A percentile compares a stretch with the other conserved stretches of the same genome.
Evolutionary conservation across 2,888 invertebrate genomes (phyloP).

Genomic region (Petrolisthes manimaculis): DNA sequence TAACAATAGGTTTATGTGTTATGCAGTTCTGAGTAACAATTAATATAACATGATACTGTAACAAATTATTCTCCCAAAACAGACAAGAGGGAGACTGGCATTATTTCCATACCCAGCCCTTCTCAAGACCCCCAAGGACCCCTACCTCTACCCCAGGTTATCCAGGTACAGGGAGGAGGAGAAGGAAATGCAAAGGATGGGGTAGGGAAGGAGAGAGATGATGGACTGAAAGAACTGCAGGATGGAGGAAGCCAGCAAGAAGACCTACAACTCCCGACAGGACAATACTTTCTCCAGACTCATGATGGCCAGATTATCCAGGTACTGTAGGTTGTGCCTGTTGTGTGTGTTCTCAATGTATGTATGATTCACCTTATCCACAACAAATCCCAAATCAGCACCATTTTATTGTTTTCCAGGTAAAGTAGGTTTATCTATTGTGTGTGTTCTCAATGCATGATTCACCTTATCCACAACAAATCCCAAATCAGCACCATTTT

Average conservation of each 20-base stretch:
- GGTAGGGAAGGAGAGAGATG: background rate
- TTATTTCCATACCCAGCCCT: background rate
- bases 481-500: too few relatives aligned
- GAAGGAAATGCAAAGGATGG: background rate
- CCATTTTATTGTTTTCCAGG: background rate
- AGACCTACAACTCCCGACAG: constrained; percentile 14
- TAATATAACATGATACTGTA: too few relatives aligned
- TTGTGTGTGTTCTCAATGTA: too few relatives aligned
- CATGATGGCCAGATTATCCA: constrained; percentile 49
- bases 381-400: too few relatives aligned
- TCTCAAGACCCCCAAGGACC: background rate
- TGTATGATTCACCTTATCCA: too few relatives aligned
- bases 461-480: too few relatives aligned
- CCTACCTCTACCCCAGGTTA: background rate
- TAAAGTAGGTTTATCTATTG: too few relatives aligned
- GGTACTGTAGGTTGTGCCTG: background rate
- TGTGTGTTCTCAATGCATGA: too few relatives aligned
- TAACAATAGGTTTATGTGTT: too few relatives aligned
- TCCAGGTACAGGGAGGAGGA: background rate
- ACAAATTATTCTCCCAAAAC: background rate
- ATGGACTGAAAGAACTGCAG: background rate
- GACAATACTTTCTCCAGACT: constrained; percentile 48
- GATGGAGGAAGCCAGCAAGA: background rate
- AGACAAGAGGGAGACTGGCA: background rate
- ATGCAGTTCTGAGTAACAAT: too few relatives aligned